Percentiles rank a stretch among this genome's conserved stretches.
Evolutionary conservation across 2,797 vertebrate species (phyloP).

Genomic region (Peromyscus nudipes): DNA sequence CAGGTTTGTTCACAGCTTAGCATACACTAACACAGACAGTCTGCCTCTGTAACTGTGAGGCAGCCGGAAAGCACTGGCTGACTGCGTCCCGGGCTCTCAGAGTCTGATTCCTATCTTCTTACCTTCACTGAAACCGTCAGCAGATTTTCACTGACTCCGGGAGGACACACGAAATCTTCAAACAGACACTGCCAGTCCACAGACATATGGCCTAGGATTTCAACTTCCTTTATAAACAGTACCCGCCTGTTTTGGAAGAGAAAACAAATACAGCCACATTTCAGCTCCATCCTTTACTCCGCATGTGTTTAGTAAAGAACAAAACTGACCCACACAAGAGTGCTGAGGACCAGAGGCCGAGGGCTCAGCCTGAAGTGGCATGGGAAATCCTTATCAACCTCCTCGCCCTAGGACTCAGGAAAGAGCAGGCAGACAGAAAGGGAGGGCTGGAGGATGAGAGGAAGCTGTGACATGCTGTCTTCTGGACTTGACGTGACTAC

Average conservation of each 20-base stretch:
- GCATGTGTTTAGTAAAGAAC: background rate
- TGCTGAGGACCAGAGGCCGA: background rate
- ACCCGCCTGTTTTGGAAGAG: slow-evolving; percentile 91
- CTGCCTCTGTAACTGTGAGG: background rate
- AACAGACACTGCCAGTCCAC: slow-evolving; percentile 95
- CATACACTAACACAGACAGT: background rate
- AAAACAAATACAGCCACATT: slow-evolving; percentile 26
- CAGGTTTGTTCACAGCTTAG: background rate
- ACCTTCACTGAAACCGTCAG: slow-evolving; percentile 93
- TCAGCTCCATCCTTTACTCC: background rate
- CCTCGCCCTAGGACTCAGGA: background rate
- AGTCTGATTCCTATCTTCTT: slow-evolving; percentile 65
- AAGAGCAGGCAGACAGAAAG: background rate
- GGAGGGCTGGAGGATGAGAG: background rate
- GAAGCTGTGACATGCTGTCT: background rate
- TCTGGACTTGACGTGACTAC: background rate
- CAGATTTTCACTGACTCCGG: slow-evolving; percentile 87
- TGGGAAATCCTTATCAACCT: background rate
- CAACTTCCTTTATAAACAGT: slow-evolving; percentile 94
- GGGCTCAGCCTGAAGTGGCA: too few species aligned
- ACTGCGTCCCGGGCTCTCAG: background rate
- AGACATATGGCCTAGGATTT: slow-evolving; percentile 94
- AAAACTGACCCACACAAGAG: background rate
- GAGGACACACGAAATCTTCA: slow-evolving; percentile 91
- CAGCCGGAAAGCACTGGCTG: background rate